phyloP scores from a whole-genome alignment of 1,140 invertebrate genomes.

The Aphaenogaster floridana region DNA sequence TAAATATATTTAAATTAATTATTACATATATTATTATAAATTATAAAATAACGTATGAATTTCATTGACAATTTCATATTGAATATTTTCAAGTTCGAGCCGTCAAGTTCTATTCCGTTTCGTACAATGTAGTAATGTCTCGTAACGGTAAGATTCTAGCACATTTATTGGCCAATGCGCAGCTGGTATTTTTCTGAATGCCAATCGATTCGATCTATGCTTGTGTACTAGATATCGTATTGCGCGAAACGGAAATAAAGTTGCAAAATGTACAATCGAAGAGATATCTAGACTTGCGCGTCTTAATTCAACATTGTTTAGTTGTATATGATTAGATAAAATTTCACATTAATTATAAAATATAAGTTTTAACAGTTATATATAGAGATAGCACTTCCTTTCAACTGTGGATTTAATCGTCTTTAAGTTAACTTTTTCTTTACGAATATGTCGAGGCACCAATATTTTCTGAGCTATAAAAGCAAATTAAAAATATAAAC shows the following conservation, averaged over 20 bases:
- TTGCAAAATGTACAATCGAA: background rate
- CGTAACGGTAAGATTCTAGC: slow-evolving; percentile 4
- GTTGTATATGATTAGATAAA: background rate
- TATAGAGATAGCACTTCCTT: background rate
- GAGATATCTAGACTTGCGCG: slow-evolving; percentile 6
- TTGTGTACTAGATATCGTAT: background rate
- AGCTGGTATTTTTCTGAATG: slow-evolving; percentile 40
- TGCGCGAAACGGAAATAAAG: slow-evolving; percentile 34
- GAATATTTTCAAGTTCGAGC: slow-evolving; percentile 6
- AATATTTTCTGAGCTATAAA: background rate
- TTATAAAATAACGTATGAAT: background rate
- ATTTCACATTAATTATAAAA: background rate
- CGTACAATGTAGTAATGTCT: background rate
- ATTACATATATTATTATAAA: background rate
- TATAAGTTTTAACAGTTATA: slow-evolving; percentile 8
- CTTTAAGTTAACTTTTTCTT: background rate
- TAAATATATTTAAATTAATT: background rate
- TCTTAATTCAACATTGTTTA: background rate
- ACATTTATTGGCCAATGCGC: background rate
- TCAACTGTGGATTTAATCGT: background rate
- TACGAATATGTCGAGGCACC: background rate
- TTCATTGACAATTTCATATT: background rate
- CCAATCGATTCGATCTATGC: slow-evolving; percentile 33
- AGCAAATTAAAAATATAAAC: background rate
- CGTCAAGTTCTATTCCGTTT: background rate